Conservation (phyloP, 2,888 invertebrate species). For the Lasioglossum oenotherae region DNA sequence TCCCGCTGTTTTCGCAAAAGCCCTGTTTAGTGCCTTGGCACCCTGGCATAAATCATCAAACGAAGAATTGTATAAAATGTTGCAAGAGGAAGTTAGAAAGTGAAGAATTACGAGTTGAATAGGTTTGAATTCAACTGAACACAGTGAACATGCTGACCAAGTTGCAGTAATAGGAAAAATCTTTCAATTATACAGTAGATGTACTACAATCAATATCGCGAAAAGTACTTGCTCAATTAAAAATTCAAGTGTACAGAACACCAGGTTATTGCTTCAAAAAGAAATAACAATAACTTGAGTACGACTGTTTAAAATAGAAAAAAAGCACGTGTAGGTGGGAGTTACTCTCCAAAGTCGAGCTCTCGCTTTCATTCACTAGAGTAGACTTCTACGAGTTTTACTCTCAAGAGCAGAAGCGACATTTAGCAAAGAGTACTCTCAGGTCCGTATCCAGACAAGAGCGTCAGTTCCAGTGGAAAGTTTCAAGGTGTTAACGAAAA, state of each 20-base stretch:
- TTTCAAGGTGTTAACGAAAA: conserved; percentile 3
- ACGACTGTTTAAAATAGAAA: neutral
- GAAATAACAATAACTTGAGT: neutral
- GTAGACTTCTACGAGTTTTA: conserved; percentile 7
- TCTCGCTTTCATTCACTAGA: conserved; percentile 2
- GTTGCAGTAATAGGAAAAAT: too few species aligned
- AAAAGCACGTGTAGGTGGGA: neutral
- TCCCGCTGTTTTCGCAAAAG: neutral
- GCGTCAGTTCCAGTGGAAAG: neutral
- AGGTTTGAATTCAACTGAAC: too few species aligned
- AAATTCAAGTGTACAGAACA: neutral
- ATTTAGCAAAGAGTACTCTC: conserved; percentile 18
- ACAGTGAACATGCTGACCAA: too few species aligned
- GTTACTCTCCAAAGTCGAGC: neutral
- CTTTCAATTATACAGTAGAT: neutral
- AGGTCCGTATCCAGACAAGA: conserved; percentile 13
- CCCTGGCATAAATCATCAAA: too few species aligned
- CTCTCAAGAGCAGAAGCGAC: conserved; percentile 6
- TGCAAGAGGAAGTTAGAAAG: too few species aligned
- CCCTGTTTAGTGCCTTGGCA: neutral
- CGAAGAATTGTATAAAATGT: too few species aligned
- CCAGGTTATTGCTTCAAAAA: neutral
- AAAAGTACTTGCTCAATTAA: neutral
- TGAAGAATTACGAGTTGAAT: too few species aligned
- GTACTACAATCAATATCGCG: neutral